These are phyloP conservation scores for Chaetophractus vellerosus DNA, from an alignment of 2,797 vertebrate species.

Conservation along the genomic window DNA sequence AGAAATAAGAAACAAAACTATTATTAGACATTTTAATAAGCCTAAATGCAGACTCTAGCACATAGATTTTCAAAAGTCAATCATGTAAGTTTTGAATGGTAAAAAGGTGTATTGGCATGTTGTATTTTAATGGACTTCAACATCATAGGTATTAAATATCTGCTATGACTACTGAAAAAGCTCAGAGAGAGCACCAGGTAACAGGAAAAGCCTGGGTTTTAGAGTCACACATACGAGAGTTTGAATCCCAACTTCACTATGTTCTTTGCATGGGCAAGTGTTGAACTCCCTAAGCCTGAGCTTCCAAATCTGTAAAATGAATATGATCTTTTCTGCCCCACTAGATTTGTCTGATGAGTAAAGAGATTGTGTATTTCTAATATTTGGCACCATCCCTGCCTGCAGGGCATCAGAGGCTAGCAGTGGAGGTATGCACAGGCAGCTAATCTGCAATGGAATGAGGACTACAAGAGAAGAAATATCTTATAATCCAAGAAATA, in stretches of 20 bases:
- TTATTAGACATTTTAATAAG: not conserved
- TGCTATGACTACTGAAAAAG: not conserved
- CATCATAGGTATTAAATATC: not conserved
- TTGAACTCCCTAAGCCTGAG: not conserved
- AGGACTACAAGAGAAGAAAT: not conserved
- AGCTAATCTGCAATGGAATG: not conserved
- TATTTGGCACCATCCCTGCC: not conserved
- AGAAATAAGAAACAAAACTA: slow-evolving; percentile 13
- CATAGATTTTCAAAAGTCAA: not conserved
- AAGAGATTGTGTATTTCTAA: slow-evolving; percentile 34
- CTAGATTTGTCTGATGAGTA: not conserved
- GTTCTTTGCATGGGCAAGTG: not conserved
- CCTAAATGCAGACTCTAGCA: slow-evolving; percentile 8
- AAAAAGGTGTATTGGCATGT: not conserved
- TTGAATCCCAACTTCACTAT: not conserved
- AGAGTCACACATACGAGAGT: not conserved
- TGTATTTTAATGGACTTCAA: not conserved
- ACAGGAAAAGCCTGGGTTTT: not conserved
- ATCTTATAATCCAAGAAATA: slow-evolving; percentile 9
- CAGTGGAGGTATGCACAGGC: not conserved
- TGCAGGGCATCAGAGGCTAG: not conserved
- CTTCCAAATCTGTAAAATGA: not conserved
- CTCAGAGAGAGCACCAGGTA: not conserved
- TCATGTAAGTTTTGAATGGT: not conserved
- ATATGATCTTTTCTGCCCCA: not conserved